Evolutionary conservation across 2,888 invertebrate genomes (phyloP), one percentile per base, ranked within the genome.

Genomic region (Agriopis aurantiaria): DNA sequence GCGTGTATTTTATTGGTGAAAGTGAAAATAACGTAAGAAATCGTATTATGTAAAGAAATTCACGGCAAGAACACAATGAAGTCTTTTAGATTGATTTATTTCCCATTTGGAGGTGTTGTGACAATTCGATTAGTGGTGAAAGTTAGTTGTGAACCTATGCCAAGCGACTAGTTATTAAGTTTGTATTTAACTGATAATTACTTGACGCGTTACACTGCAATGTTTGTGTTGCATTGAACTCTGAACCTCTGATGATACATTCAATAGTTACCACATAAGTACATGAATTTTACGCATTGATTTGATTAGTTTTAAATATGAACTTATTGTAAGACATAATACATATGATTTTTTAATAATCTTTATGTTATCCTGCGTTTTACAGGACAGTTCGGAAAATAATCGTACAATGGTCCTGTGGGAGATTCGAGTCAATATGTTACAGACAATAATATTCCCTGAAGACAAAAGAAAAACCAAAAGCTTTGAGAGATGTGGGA

Each of bases 1-100:
- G 64, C 60, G 65, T 69, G 65, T 77, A 79, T 71, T 71, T 70
- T 63, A 71, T 65, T 55, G 60, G 72, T 67, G 72, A 73, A 75
- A 71, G 78, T 75, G 73, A 74, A 75, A 71, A 78, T 75, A 76
- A 72, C 72, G 76, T 74, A 71, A 68, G 53, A 73, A 71, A 75
- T 71, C 11, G 61, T 67, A 74, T 77, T 77, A 75, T 72, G 75
- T 75, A 72, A 73, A 73, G 52, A 69, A 68, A 68, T 60, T 61
- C 64, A 73, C 65, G 69, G 67, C 69, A 56, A 68, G 73, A 72
- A 65, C 63, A 71, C 71, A 68, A 73, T 72, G 66, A 72, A 65
- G 63, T 52, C 60, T 57, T 71, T 55, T 70, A 71, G 73, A 75
- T 74, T 71, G 74, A 74, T 75, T 72, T 72, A 69, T 70, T 68